phyloP scores from a whole-genome alignment of 2,888 invertebrate genomes.

The Conchocele bisecta region DNA sequence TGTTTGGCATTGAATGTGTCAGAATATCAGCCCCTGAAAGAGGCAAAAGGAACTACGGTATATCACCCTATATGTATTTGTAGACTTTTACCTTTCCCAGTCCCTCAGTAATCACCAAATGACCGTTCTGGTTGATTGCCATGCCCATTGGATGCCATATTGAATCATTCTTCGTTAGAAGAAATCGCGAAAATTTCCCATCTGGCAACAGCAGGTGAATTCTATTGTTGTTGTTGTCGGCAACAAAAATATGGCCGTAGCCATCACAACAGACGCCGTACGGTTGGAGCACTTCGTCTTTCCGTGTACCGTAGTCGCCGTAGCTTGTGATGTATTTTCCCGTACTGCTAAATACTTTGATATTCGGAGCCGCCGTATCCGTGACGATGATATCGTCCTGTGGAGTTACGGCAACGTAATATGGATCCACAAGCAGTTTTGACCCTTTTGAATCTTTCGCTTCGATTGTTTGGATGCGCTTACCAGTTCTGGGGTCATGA shows the following conservation, averaged over 20 bases:
- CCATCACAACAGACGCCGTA: conserved; percentile 76
- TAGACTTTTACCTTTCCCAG: conserved; percentile 77
- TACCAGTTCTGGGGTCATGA: conserved; percentile 68
- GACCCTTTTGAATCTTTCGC: conserved; percentile 57
- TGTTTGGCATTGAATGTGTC: too few relatives aligned
- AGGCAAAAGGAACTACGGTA: too few relatives aligned
- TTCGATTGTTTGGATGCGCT: conserved; percentile 63
- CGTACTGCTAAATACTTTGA: conserved; percentile 72
- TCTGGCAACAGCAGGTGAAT: conserved; percentile 75
- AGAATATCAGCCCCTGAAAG: too few relatives aligned
- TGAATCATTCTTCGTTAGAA: conserved; percentile 68
- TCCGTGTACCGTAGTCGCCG: conserved; percentile 71
- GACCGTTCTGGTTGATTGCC: conserved; percentile 67
- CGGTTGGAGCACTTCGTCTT: conserved; percentile 75
- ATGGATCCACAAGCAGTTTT: conserved; percentile 75
- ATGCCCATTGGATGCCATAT: conserved; percentile 79
- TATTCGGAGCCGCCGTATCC: conserved; percentile 77
- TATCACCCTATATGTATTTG: conserved; percentile 74
- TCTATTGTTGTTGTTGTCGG: conserved; percentile 77
- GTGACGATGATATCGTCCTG: conserved; percentile 76
- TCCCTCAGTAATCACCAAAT: conserved; percentile 76
- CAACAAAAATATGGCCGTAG: conserved; percentile 76
- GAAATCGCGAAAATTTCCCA: conserved; percentile 70
- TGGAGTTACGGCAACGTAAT: conserved; percentile 74
- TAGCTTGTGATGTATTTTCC: conserved; percentile 69